Conservation (phyloP, 2,797 vertebrate genomes). For the Crenuchus spilurus region DNA sequence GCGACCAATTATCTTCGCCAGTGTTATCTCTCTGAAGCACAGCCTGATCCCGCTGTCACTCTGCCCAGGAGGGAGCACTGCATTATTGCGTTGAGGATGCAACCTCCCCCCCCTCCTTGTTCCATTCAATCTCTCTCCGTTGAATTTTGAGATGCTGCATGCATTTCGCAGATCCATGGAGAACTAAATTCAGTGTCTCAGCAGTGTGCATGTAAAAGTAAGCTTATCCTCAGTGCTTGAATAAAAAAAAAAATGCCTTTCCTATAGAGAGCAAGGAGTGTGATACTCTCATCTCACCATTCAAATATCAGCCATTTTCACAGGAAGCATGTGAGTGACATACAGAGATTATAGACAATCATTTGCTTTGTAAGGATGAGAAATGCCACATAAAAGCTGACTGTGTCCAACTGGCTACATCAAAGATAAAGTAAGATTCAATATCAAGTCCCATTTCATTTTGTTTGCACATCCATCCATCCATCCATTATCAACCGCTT, state of each 20-base stretch:
- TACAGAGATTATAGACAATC: background rate
- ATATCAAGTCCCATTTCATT: background rate
- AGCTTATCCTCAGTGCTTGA: slow-evolving; percentile 5
- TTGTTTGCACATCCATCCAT: background rate
- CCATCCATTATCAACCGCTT: no score
- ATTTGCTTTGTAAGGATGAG: background rate
- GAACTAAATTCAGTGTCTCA: slow-evolving; percentile 11
- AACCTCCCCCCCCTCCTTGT: background rate
- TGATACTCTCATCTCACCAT: background rate
- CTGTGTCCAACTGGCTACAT: background rate
- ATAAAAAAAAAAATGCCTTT: background rate
- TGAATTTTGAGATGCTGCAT: slow-evolving; percentile 20
- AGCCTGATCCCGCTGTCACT: slow-evolving; percentile 27
- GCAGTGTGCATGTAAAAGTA: slow-evolving; percentile 10
- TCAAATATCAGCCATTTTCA: background rate
- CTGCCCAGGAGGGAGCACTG: slow-evolving; percentile 12
- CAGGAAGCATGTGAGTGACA: background rate
- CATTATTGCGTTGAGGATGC: slow-evolving; percentile 13
- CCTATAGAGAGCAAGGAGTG: background rate
- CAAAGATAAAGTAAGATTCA: background rate
- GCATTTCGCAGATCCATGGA: slow-evolving; percentile 12
- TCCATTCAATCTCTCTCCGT: slow-evolving; percentile 14
- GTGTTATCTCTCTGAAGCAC: slow-evolving; percentile 26
- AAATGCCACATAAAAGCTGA: background rate
- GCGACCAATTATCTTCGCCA: slow-evolving; percentile 26